A percentile compares a stretch with the other conserved stretches of the same genome.
These are phyloP conservation scores for Sebastes diploproa DNA, from an alignment of 2,797 vertebrate genomes.

Conservation along the genomic window DNA sequence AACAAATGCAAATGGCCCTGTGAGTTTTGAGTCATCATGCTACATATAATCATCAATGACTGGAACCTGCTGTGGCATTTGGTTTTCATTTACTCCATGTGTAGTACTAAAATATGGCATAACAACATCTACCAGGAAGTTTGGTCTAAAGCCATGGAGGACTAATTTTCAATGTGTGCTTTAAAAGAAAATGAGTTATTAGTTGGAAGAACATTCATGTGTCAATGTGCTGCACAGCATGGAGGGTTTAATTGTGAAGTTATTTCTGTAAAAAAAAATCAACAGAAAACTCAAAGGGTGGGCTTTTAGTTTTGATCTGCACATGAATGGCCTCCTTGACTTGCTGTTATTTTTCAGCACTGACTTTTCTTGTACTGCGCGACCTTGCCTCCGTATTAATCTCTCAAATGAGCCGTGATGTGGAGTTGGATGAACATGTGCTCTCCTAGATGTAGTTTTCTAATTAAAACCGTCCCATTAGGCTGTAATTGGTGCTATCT, in stretches of 20 bases:
- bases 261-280: conserved; percentile 41
- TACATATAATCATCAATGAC: conserved; percentile 50
- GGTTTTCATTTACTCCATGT: conserved; percentile 67
- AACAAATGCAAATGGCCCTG: conserved; percentile 71
- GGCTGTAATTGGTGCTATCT: conserved; percentile 79
- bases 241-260: conserved; percentile 45
- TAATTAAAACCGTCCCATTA: conserved; percentile 81
- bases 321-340: conserved; percentile 70
- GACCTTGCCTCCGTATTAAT: conserved; percentile 70
- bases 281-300: conserved; percentile 49
- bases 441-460: conserved; percentile 75
- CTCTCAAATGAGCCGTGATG: conserved; percentile 78
- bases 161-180: conserved; percentile 45
- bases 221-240: conserved; percentile 33
- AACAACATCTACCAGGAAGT: conserved; percentile 55
- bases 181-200: conserved; percentile 53
- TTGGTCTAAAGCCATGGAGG: conserved; percentile 42
- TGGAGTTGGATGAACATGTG: conserved; percentile 68
- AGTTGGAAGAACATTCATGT: conserved; percentile 33
- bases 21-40: conserved; percentile 55
- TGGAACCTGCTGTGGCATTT: conserved; percentile 70
- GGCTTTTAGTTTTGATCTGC: conserved; percentile 59
- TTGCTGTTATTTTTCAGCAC: conserved; percentile 51
- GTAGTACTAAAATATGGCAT: conserved; percentile 48
- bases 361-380: conserved; percentile 48